phyloP scores from a whole-genome alignment of 2,888 invertebrate species.

The Loripinus fragilis region DNA sequence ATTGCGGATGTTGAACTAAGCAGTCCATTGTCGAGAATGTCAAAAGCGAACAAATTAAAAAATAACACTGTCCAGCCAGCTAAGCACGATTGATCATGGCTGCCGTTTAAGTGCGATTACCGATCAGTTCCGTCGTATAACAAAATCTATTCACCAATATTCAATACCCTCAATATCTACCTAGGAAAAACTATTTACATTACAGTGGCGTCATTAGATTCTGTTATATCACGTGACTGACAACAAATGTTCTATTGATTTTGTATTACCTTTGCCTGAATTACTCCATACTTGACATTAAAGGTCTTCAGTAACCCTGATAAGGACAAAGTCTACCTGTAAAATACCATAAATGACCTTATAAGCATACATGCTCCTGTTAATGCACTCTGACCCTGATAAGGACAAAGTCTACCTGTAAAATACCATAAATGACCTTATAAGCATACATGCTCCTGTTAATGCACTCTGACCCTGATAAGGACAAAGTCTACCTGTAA shows the following conservation, averaged over 20 bases:
- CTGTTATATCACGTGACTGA: constrained; percentile 51
- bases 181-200: constrained; percentile 51
- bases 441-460: too few species aligned
- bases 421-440: too few species aligned
- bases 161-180: constrained; percentile 63
- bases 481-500: too few species aligned
- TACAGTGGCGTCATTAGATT: constrained; percentile 56
- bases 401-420: too few species aligned
- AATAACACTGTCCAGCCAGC: constrained; percentile 62
- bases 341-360: too few species aligned
- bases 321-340: constrained; percentile 20
- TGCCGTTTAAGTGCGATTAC: constrained; percentile 47
- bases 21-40: constrained; percentile 66
- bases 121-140: constrained; percentile 53
- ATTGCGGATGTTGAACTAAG: constrained; percentile 67
- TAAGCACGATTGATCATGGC: constrained; percentile 52
- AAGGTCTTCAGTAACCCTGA: not conserved
- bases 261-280: constrained; percentile 11
- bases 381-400: too few species aligned
- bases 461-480: too few species aligned
- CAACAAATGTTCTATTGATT: constrained; percentile 44
- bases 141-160: constrained; percentile 34
- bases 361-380: too few species aligned
- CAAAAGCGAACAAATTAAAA: constrained; percentile 23
- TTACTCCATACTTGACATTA: constrained; percentile 9